Percentiles rank a stretch among this genome's conserved stretches.
Conservation (phyloP, 2,888 invertebrate species). For the Stenolophus ochropezus region DNA sequence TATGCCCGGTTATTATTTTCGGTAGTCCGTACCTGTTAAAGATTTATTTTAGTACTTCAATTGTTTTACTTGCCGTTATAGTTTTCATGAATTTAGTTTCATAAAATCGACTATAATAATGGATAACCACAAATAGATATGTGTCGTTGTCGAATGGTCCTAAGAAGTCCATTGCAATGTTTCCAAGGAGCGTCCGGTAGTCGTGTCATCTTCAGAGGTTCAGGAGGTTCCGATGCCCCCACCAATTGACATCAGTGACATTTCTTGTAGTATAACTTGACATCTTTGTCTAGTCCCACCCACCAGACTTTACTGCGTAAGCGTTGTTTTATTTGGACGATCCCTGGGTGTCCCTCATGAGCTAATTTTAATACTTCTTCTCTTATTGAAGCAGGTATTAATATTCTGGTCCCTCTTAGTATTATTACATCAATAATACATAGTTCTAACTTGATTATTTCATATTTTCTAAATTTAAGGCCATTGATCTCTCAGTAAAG, state of each 20-base stretch:
- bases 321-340: background rate
- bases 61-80: conserved; percentile 13
- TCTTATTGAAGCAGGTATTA: conserved; percentile 52
- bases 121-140: conserved; percentile 62
- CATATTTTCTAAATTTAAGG: background rate
- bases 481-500: background rate
- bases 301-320: conserved; percentile 64
- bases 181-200: conserved; percentile 61
- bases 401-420: conserved; percentile 22
- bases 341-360: too few species aligned
- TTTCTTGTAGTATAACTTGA: conserved; percentile 60
- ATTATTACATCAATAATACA: background rate
- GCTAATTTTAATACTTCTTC: conserved; percentile 47
- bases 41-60: conserved; percentile 34
- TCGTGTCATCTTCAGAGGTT: conserved; percentile 61
- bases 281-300: conserved; percentile 63
- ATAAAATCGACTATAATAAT: conserved; percentile 63
- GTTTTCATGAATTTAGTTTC: conserved; percentile 49
- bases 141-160: conserved; percentile 60
- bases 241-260: conserved; percentile 63
- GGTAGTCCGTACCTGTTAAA: conserved; percentile 39
- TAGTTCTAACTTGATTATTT: background rate
- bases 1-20: background rate
- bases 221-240: conserved; percentile 51
- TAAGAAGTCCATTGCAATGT: conserved; percentile 62